phyloP scores from a whole-genome alignment of 2,113 vertebrate species.

The Platysteira castanea region DNA sequence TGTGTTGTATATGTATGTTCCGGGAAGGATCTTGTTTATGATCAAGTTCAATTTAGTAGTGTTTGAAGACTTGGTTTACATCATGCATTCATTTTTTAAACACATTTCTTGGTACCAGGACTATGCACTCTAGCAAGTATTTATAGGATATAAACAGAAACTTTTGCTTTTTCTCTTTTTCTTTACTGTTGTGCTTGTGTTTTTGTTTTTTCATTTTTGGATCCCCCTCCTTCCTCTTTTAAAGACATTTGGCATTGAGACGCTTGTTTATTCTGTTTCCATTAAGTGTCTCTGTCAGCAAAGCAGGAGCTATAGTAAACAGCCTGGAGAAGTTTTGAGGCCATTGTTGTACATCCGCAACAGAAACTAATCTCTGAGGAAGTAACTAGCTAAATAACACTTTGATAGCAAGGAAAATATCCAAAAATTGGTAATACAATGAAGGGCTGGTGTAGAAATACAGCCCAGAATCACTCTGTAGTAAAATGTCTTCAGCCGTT shows the following conservation, averaged over 20 bases:
- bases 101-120: not conserved
- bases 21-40: not conserved
- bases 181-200: rapidly evolving
- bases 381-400: not conserved
- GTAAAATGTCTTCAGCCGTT: not conserved
- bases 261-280: not conserved
- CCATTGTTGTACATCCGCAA: not conserved
- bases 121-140: not conserved
- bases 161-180: not conserved
- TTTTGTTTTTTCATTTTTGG: not conserved
- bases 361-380: not conserved
- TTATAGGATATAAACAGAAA: not conserved
- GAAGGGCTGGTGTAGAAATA: not conserved
- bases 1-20: not conserved
- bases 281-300: not conserved
- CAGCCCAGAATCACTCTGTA: not conserved
- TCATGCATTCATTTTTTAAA: not conserved
- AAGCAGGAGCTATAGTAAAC: not conserved
- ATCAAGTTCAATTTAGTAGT: not conserved
- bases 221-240: rapidly evolving
- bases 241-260: not conserved
- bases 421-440: not conserved
- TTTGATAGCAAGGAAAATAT: not conserved
- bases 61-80: not conserved
- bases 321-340: not conserved